A percentile compares a stretch with the other conserved stretches of the same genome.
These are phyloP conservation scores for Tyrophagus putrescentiae DNA, from an alignment of 1,140 invertebrate genomes.

Conservation along the genomic window DNA sequence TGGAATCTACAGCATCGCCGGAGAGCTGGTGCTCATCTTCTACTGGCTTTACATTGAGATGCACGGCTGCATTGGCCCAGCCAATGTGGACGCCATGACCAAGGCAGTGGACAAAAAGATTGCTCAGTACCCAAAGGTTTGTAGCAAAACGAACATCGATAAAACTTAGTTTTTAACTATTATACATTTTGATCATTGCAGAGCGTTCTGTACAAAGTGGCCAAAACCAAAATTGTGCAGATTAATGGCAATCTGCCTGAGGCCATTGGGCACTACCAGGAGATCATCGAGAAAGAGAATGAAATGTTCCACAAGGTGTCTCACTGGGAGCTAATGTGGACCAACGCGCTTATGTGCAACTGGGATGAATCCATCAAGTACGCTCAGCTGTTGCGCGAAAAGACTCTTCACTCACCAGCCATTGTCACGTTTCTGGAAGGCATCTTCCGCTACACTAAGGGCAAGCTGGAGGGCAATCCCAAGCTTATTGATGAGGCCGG, in stretches of 20 bases:
- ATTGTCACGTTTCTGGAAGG: conserved; percentile 15
- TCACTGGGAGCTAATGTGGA: conserved; percentile 18
- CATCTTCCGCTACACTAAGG: conserved; percentile 12
- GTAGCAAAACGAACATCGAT: background rate
- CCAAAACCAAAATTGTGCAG: conserved; percentile 9
- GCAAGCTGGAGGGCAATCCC: background rate
- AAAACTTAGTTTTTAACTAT: background rate
- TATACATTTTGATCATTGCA: background rate
- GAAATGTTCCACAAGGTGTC: conserved; percentile 16
- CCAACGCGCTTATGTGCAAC: conserved; percentile 4
- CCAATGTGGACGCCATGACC: conserved; percentile 6
- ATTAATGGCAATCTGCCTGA: background rate
- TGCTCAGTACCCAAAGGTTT: background rate
- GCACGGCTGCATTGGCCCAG: conserved; percentile 13
- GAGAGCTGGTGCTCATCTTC: background rate
- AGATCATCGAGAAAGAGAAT: conserved; percentile 6
- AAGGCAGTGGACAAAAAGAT: background rate
- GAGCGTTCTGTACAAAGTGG: conserved; percentile 13
- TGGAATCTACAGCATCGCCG: conserved; percentile 14
- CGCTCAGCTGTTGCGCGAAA: conserved; percentile 14
- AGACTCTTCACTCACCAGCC: conserved; percentile 17
- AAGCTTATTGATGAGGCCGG: conserved; percentile 2
- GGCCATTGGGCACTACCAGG: background rate
- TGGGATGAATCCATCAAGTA: conserved; percentile 17
- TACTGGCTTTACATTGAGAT: conserved; percentile 17